phyloP scores from a whole-genome alignment of 2,113 vertebrate genomes.

The Anas platyrhynchos region DNA sequence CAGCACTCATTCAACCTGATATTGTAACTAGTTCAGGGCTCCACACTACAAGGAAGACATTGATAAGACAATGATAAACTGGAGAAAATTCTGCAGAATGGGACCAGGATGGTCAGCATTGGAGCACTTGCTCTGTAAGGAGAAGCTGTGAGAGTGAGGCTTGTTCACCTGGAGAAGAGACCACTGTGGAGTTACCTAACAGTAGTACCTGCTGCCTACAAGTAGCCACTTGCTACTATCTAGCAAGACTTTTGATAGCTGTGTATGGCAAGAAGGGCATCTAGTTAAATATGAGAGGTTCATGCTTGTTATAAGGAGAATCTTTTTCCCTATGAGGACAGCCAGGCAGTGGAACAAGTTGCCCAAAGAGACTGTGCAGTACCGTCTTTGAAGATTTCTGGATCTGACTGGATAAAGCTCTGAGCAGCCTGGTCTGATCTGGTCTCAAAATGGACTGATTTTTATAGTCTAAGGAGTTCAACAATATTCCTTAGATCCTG shows the following conservation, averaged over 20 bases:
- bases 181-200: accelerated
- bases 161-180: not conserved
- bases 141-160: accelerated
- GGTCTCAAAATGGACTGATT: not conserved
- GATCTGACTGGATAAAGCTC: not conserved
- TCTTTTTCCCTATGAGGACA: not conserved
- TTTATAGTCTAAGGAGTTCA: not conserved
- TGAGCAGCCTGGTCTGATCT: not conserved
- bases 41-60: not conserved
- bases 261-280: not conserved
- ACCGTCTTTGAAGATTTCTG: not conserved
- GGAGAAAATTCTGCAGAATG: not conserved
- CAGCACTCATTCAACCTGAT: not conserved
- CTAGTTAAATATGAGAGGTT: not conserved
- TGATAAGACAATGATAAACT: not conserved
- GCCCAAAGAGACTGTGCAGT: not conserved
- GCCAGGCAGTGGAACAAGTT: not conserved
- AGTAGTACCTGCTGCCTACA: not conserved
- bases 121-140: not conserved
- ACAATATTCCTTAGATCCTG: not conserved
- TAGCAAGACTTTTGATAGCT: not conserved
- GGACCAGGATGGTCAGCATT: not conserved
- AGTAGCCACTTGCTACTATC: not conserved
- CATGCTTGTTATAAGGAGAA: not conserved
- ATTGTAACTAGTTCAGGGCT: not conserved